phyloP scores from a whole-genome alignment of 2,888 invertebrate species.

The Lepidonotus clava region DNA sequence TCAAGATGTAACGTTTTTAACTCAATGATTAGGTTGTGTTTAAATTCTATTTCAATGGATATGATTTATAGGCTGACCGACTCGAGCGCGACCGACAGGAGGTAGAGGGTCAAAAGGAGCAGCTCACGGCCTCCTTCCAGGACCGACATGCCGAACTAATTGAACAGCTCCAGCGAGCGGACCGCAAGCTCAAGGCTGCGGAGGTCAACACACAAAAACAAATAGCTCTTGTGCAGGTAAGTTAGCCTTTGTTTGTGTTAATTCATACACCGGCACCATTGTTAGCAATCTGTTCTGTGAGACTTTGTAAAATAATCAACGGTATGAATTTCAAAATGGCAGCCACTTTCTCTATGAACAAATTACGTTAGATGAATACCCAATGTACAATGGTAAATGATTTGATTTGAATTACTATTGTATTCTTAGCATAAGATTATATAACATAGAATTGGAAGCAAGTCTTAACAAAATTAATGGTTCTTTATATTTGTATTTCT shows the following conservation, averaged over 20 bases:
- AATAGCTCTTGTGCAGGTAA: conserved; percentile 30
- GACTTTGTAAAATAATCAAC: no score
- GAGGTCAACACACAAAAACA: conserved; percentile 20
- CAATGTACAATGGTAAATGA: not conserved
- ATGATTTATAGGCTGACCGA: conserved; percentile 25
- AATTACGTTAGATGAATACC: not conserved
- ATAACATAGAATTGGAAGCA: no score
- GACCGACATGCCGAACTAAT: not conserved
- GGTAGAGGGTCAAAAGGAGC: conserved; percentile 38
- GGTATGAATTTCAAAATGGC: no score
- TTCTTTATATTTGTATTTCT: no score
- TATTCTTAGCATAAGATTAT: no score
- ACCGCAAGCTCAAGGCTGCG: conserved; percentile 45
- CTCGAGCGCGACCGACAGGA: conserved; percentile 30
- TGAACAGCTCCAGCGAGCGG: conserved; percentile 20
- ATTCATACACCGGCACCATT: not conserved
- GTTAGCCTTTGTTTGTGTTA: not conserved
- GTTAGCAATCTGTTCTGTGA: no score
- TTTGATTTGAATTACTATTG: no score
- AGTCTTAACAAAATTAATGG: no score
- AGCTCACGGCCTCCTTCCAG: conserved; percentile 25
- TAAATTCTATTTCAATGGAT: not conserved
- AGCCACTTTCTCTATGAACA: not conserved
- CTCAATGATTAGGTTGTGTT: no score
- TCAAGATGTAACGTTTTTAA: no score